phyloP scores from a whole-genome alignment of 2,113 vertebrate species.

The Oncorhynchus kisutch region DNA sequence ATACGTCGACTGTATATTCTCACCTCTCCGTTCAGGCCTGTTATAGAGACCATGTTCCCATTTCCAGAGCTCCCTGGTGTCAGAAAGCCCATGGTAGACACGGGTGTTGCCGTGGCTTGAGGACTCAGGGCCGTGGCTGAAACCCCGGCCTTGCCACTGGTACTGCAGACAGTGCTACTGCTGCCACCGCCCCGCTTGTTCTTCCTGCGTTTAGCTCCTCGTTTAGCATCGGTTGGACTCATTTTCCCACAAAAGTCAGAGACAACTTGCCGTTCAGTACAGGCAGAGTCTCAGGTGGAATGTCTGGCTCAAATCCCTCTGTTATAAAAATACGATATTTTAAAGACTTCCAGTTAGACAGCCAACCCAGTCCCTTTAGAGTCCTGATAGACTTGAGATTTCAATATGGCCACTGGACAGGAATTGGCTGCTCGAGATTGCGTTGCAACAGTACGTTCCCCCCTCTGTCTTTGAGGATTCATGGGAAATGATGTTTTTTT shows the following conservation, averaged over 20 bases:
- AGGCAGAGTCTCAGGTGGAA: conserved; percentile 56
- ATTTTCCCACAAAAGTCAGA: conserved; percentile 70
- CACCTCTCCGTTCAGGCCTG: conserved; percentile 77
- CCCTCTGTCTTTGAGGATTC: not conserved
- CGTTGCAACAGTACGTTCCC: conserved; percentile 47
- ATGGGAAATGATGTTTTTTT: conserved; percentile 66
- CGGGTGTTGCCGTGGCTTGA: conserved; percentile 68
- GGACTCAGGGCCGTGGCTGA: conserved; percentile 74
- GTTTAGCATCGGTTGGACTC: conserved; percentile 95
- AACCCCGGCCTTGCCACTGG: conserved; percentile 78
- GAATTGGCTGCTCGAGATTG: conserved; percentile 58
- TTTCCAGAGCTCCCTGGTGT: conserved; percentile 56
- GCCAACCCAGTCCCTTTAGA: conserved; percentile 62
- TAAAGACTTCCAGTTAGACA: conserved; percentile 62
- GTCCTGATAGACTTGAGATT: conserved; percentile 75
- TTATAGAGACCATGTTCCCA: conserved; percentile 62
- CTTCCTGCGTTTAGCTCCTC: conserved; percentile 94
- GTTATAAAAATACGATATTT: conserved; percentile 39
- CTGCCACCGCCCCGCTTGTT: conserved; percentile 92
- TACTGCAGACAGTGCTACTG: conserved; percentile 76
- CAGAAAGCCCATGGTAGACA: conserved; percentile 71
- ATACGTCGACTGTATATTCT: conserved; percentile 49
- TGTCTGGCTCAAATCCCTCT: conserved; percentile 38
- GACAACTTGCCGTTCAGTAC: conserved; percentile 65
- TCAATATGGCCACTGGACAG: conserved; percentile 78